phyloP scores from a whole-genome alignment of 64 coral and sea anemone genomes.

The Montipora foliosa region DNA sequence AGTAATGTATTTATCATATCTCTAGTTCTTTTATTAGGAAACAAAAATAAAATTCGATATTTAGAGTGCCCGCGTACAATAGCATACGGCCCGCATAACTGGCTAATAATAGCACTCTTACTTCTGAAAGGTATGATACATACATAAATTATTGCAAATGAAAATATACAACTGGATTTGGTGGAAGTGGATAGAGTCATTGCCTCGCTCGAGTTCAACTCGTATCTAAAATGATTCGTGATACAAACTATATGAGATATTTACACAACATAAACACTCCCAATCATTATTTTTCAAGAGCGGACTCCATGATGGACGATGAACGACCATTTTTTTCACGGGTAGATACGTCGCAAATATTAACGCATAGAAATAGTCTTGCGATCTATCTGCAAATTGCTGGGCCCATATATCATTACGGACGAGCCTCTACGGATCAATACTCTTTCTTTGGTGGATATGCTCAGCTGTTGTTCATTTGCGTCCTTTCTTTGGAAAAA shows the following conservation, averaged over 20 bases:
- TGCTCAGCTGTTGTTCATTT: not conserved
- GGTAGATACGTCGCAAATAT: not conserved
- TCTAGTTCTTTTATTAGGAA: no score
- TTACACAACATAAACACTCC: not conserved
- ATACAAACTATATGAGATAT: not conserved
- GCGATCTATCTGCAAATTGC: not conserved
- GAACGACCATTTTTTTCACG: no score
- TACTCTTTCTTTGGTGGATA: not conserved
- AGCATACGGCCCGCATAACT: no score
- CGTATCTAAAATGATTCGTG: no score
- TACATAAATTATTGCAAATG: not conserved
- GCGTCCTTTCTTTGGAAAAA: constrained; percentile 45
- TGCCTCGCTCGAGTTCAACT: not conserved
- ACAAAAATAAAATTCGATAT: no score
- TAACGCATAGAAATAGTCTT: not conserved
- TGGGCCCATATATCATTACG: not conserved
- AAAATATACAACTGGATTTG: not conserved
- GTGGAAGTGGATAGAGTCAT: not conserved
- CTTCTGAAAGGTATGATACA: no score
- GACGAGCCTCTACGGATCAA: not conserved
- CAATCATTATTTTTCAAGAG: not conserved
- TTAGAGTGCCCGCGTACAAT: no score
- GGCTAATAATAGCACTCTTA: no score
- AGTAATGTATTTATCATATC: no score
- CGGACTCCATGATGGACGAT: no score